These are phyloP conservation scores for Acrocephalus scirpaceus DNA, from an alignment of 2,797 vertebrate species.

Conservation along the genomic window DNA sequence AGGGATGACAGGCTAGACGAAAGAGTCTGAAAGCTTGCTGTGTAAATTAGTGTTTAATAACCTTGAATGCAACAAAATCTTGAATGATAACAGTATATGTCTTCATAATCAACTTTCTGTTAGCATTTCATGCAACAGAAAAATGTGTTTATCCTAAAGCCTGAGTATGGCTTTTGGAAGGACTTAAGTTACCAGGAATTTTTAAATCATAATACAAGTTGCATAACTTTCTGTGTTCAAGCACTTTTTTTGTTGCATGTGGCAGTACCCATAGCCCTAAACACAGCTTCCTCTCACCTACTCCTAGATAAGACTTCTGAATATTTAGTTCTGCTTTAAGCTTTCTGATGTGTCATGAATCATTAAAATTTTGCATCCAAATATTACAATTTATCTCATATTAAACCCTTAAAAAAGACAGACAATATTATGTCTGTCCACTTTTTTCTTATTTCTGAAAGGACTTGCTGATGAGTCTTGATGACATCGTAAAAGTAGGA, in stretches of 20 bases:
- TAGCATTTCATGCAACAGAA: not conserved
- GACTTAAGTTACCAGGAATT: not conserved
- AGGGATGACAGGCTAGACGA: not conserved
- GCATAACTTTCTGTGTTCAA: not conserved
- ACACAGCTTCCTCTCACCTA: not conserved
- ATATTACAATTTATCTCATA: not conserved
- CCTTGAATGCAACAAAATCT: not conserved
- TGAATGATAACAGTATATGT: not conserved
- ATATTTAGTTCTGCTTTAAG: not conserved
- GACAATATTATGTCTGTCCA: not conserved
- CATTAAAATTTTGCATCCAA: not conserved
- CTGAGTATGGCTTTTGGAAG: not conserved
- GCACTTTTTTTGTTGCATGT: not conserved
- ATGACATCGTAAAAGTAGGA: not conserved
- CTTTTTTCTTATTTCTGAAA: not conserved
- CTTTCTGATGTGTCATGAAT: not conserved
- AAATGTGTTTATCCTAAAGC: not conserved
- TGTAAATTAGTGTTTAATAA: not conserved
- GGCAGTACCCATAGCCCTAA: not conserved
- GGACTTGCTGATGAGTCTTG: not conserved
- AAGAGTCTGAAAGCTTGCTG: not conserved
- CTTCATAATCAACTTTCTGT: not conserved
- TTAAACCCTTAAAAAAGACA: not conserved
- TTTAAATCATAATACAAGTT: not conserved
- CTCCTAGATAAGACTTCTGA: not conserved